These are phyloP conservation scores for Drosophila dives DNA, from an alignment of 2,888 invertebrate genomes.

Conservation along the genomic window DNA sequence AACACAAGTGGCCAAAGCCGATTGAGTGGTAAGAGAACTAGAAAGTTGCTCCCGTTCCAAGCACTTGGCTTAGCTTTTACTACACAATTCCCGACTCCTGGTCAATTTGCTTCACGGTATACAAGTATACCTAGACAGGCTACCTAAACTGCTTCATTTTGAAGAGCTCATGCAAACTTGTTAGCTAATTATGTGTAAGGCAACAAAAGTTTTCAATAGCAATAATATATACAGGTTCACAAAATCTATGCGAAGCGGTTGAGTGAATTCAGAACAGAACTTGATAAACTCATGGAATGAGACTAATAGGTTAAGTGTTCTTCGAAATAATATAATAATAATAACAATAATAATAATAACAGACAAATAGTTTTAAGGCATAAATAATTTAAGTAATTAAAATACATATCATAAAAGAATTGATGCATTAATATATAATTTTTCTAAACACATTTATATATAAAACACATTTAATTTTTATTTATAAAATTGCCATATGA, in stretches of 20 bases:
- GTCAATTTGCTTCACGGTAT: constrained; percentile 6
- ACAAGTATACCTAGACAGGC: constrained; percentile 36
- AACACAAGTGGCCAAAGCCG: constrained; percentile 58
- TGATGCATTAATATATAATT: not conserved
- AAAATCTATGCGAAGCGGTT: not conserved
- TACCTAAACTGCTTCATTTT: constrained; percentile 71
- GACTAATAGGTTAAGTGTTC: not conserved
- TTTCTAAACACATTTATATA: not conserved
- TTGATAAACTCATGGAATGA: not conserved
- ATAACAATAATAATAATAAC: not conserved
- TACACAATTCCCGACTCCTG: constrained; percentile 5
- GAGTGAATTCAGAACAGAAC: not conserved
- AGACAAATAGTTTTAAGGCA: not conserved
- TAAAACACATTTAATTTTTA: not conserved
- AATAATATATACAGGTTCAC: constrained; percentile 9
- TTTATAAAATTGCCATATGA: not conserved
- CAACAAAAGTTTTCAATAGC: constrained; percentile 35
- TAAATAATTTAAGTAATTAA: not conserved
- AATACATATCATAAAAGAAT: not conserved
- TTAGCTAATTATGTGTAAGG: constrained; percentile 65
- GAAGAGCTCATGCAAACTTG: constrained; percentile 65
- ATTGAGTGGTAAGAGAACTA: constrained; percentile 35
- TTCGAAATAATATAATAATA: not conserved
- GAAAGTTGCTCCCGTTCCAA: constrained; percentile 9
- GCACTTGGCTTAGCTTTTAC: constrained; percentile 13